These are phyloP conservation scores for Asbolus verrucosus DNA, from an alignment of 1,140 invertebrate genomes.

Conservation along the genomic window DNA sequence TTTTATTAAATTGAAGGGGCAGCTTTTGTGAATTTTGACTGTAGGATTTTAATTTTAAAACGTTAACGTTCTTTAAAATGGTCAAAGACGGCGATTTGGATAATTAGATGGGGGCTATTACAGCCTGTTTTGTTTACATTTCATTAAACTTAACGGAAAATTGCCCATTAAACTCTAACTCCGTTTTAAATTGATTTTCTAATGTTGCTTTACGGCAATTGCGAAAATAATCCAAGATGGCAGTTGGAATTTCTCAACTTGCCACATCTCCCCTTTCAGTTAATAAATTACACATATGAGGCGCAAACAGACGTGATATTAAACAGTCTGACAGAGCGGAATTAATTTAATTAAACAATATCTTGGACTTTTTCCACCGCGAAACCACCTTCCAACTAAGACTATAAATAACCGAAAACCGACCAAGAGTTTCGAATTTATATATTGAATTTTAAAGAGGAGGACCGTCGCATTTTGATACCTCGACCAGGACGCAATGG, in stretches of 20 bases:
- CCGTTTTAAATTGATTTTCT: constrained; percentile 31
- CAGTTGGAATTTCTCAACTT: constrained; percentile 5
- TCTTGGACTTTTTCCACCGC: no score
- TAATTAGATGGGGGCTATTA: constrained; percentile 32
- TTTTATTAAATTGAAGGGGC: constrained; percentile 10
- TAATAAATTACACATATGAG: neutral
- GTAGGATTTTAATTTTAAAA: constrained; percentile 28
- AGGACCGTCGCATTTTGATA: no score
- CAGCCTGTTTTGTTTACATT: constrained; percentile 34
- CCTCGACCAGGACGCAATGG: no score
- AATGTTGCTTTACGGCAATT: constrained; percentile 34
- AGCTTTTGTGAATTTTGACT: constrained; percentile 26
- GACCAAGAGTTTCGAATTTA: no score
- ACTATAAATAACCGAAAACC: no score
- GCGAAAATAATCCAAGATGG: constrained; percentile 26
- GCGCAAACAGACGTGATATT: neutral
- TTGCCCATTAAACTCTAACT: constrained; percentile 26
- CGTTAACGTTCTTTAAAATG: constrained; percentile 23
- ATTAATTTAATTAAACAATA: constrained; percentile 4
- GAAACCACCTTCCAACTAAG: no score
- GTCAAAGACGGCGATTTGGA: constrained; percentile 30
- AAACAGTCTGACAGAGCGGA: neutral
- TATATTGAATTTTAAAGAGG: no score
- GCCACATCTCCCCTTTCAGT: neutral
- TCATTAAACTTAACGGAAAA: constrained; percentile 30